A percentile compares a stretch with the other conserved stretches of the same genome.
Conservation (phyloP, 2,797 vertebrate species). For the Gymnocypris eckloni region DNA sequence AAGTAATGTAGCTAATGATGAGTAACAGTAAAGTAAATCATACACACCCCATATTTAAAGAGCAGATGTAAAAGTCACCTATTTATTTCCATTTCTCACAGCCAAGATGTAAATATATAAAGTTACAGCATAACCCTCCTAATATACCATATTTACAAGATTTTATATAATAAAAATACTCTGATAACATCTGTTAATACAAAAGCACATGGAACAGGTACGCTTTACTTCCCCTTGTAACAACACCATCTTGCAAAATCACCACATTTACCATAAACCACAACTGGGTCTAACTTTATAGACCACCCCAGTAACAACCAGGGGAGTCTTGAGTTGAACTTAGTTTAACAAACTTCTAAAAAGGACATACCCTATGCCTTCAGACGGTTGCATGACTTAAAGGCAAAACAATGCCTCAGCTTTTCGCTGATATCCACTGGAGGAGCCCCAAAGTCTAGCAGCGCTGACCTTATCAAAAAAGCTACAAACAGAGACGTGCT, state of each 20-base stretch:
- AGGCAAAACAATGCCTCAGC: constrained; percentile 31
- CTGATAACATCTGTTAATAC: constrained; percentile 32
- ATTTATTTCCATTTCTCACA: constrained; percentile 30
- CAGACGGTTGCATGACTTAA: constrained; percentile 33
- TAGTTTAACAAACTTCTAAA: constrained; percentile 8
- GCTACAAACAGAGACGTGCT: constrained; percentile 26
- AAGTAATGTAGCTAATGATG: neutral
- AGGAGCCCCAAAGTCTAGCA: constrained; percentile 20
- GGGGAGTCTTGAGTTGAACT: neutral
- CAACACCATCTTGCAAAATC: constrained; percentile 8
- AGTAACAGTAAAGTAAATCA: constrained; percentile 11
- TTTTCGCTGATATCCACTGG: constrained; percentile 8
- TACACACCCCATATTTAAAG: neutral
- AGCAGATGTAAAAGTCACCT: constrained; percentile 1
- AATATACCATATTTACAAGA: constrained; percentile 1
- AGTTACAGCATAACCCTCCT: neutral
- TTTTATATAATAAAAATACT: constrained; percentile 9
- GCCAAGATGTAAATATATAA: constrained; percentile 29
- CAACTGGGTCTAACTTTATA: neutral
- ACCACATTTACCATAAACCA: neutral
- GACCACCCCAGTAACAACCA: neutral
- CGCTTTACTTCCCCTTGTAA: neutral
- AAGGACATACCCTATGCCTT: neutral
- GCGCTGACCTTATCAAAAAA: constrained; percentile 46
- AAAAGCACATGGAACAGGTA: constrained; percentile 28